Base-by-base conservation (phyloP, 2,113 vertebrate genomes). In the Hylia prasina region DNA sequence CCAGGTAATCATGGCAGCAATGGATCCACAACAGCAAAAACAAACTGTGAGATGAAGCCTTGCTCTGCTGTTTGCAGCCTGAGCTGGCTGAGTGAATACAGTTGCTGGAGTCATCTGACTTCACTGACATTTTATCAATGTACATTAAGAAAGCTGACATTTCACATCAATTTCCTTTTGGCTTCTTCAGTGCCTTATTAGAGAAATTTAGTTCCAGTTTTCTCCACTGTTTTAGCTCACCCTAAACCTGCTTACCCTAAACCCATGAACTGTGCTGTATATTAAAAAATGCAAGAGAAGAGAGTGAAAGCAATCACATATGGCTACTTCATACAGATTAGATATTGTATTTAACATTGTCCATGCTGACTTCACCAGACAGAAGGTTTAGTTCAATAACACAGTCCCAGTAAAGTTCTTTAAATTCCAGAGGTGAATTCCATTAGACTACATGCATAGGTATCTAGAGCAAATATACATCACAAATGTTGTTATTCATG, bases 121-220 rank as follows among this genome's bases (percentile, higher is more conserved):
- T 93, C 72, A 91, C 54, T 88, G 94, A 85, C 71, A 82, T 95
- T 97, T 97, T 83, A 85, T 86, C 86, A 81, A 96, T 91, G 82
- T 84, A 79, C 89, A 93, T 88, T 94, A 89, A 76, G 71, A 94
- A 96, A 94, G 20, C 21, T 76, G 93, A 94, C 91, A 71, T 87
- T 86, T 68, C 81, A 77, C 77, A 95, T 84, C 63, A 77, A 51
- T 83, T 81, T 64, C 18, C 37, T 84, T 51, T 48, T 0, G 3
- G 31, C 22, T 65, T 82, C 70, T 75, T 84, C 61, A 45, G 33
- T 57, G 76, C 61, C 16, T 84, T 94, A 91, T 73, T 66, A 84
- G 45, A 61, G 40, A 87, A 94, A 78, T 96, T 87, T 53, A 57
- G 65, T 60, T 92, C 48, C 57, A 87, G n/a, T 50, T 65, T 94